Evolutionary conservation across 2,888 invertebrate genomes (phyloP).

Genomic region (Myopa testacea): DNA sequence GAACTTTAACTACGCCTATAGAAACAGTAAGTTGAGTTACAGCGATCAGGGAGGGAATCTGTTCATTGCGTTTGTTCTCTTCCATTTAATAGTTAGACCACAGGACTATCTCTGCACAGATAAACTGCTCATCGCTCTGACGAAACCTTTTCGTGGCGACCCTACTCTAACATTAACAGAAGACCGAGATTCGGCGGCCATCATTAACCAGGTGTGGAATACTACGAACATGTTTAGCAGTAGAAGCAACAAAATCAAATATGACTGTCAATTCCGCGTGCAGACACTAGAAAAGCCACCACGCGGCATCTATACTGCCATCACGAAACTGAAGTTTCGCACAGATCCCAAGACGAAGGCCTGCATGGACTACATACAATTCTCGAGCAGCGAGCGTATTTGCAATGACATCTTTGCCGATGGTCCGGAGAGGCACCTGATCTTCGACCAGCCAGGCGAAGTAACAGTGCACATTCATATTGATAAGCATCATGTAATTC

Average conservation of each 20-base stretch:
- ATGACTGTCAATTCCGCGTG: slow-evolving; percentile 63
- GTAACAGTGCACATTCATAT: slow-evolving; percentile 60
- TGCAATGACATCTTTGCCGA: slow-evolving; percentile 62
- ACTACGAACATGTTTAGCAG: slow-evolving; percentile 57
- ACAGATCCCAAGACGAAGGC: slow-evolving; percentile 54
- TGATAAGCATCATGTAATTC: slow-evolving; percentile 55
- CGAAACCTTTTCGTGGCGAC: slow-evolving; percentile 61
- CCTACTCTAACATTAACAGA: slow-evolving; percentile 59
- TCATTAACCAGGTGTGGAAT: slow-evolving; percentile 64
- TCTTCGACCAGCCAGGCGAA: slow-evolving; percentile 62
- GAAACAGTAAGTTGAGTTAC: slow-evolving; percentile 51
- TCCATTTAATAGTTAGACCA: slow-evolving; percentile 54
- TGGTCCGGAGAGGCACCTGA: slow-evolving; percentile 59
- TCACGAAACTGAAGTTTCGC: slow-evolving; percentile 64
- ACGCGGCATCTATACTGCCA: slow-evolving; percentile 63
- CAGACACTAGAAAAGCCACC: slow-evolving; percentile 56
- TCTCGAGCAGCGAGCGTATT: slow-evolving; percentile 59
- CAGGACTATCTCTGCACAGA: slow-evolving; percentile 64
- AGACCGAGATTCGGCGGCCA: slow-evolving; percentile 61
- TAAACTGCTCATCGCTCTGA: slow-evolving; percentile 56
- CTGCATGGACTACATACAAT: slow-evolving; percentile 64
- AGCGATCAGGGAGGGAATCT: background rate
- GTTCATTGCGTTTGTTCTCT: background rate
- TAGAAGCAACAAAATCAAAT: slow-evolving; percentile 58
- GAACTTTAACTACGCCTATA: slow-evolving; percentile 48